Base-by-base conservation (phyloP, 2,888 invertebrate genomes). In the Gnatocerus cornutus region DNA sequence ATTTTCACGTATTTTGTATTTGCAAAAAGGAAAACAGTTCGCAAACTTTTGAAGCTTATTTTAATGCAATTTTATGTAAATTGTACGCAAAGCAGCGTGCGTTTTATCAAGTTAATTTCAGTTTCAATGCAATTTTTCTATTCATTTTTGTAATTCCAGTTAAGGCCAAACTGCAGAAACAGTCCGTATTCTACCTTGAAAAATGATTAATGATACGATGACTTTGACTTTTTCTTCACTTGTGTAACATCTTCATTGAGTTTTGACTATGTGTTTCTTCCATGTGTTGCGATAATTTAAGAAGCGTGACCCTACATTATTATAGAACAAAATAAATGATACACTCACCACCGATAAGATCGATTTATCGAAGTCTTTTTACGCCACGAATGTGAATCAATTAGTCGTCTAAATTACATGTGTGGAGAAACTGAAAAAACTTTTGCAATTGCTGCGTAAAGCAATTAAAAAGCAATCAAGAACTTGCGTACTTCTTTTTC, bases 401-500 rank as follows among this genome's bases (percentile, higher is more conserved):
- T 59, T 59, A 59, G 45, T 45, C 9, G 59, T 9, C 4, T 27
- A 50, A 27, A 27, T 27, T 5, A 27, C 27, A 29, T 10, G 48
- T 10, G 48, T 50, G 48, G 48, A 59, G 59, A 45, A 45, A 30
- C 59, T 27, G 16, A 14, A 58, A 46, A 59, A 59, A 59, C 30
- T 46, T 59, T 14, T 59, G 59, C 59, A 59, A 56, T 48, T 29
- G 43, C 56, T 41, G 41, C 46, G 46, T 46, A 46, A 29, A 10
- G 59, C 68, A 68, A 68, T 68, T 68, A 68, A 68, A 68, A 68
- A 68, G 68, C 68, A 68, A 68, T 68, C 62, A 67, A 39, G 58
- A 13, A 10, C 21, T 10, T 9, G 16, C 13, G 43, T 43, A 43
- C 13, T 29, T 37, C 37, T 29, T 50, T 66, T 56, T 39, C 45